A percentile compares a stretch with the other conserved stretches of the same genome.
These are phyloP conservation scores for Cheilosia impressa DNA, from an alignment of 2,888 invertebrate species.

Conservation along the genomic window DNA sequence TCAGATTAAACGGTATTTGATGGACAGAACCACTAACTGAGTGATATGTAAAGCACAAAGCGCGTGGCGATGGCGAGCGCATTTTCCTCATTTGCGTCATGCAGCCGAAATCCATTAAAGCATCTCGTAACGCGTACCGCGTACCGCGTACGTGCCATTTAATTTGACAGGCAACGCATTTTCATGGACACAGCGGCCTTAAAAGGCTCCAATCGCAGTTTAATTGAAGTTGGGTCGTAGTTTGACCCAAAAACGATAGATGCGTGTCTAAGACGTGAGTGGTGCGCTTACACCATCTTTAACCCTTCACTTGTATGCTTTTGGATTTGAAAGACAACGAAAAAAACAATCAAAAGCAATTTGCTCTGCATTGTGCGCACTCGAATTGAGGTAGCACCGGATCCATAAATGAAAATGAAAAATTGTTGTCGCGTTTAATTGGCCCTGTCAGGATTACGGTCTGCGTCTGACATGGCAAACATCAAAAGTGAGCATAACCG, in stretches of 20 bases:
- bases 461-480: slow-evolving; percentile 67
- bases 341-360: slow-evolving; percentile 24
- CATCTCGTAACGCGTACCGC: slow-evolving; percentile 36
- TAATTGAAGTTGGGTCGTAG: slow-evolving; percentile 63
- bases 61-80: slow-evolving; percentile 22
- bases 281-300: slow-evolving; percentile 68
- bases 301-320: slow-evolving; percentile 69
- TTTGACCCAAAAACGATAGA: slow-evolving; percentile 64
- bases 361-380: slow-evolving; percentile 58
- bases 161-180: slow-evolving; percentile 56
- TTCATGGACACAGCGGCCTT: slow-evolving; percentile 58
- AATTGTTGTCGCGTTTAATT: slow-evolving; percentile 70
- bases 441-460: slow-evolving; percentile 74
- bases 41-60: slow-evolving; percentile 53
- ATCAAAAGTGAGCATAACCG: slow-evolving; percentile 66
- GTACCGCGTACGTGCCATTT: slow-evolving; percentile 15
- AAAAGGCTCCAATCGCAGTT: slow-evolving; percentile 53
- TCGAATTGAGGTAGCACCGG: slow-evolving; percentile 53
- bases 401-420: slow-evolving; percentile 69
- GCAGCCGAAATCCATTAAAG: slow-evolving; percentile 61
- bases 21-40: slow-evolving; percentile 58
- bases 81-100: slow-evolving; percentile 50
- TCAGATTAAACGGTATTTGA: slow-evolving; percentile 65
- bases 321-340: neutral
- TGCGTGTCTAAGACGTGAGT: slow-evolving; percentile 68